Percentiles rank a stretch among this genome's conserved stretches.
Evolutionary conservation across 2,113 vertebrate genomes (phyloP).

Genomic region (Mesitornis unicolor): DNA sequence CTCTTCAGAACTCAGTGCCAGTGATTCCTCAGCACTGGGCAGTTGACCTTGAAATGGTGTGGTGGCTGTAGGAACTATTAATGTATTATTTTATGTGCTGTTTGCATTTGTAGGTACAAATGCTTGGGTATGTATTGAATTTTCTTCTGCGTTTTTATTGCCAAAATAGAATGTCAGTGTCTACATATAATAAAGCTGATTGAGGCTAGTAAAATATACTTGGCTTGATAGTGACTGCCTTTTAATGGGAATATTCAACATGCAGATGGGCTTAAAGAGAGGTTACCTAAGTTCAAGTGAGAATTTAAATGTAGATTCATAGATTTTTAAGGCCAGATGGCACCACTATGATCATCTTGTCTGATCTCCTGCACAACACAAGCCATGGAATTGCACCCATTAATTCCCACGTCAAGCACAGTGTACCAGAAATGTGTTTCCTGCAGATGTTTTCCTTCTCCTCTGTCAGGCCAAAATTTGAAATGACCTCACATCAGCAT

Average conservation of each 20-base stretch:
- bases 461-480: neutral
- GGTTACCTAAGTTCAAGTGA: slow-evolving; percentile 31
- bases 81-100: neutral
- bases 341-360: neutral
- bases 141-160: neutral
- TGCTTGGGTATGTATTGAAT: neutral
- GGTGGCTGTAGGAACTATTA: neutral
- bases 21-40: rapidly evolving
- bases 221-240: neutral
- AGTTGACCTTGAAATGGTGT: neutral
- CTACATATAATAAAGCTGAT: neutral
- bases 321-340: slow-evolving; percentile 35
- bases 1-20: neutral
- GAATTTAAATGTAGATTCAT: neutral
- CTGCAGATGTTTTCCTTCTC: neutral
- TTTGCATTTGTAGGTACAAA: neutral
- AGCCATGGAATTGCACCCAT: neutral
- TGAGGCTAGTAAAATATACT: neutral
- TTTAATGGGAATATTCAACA: neutral
- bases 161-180: neutral
- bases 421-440: neutral
- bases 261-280: slow-evolving; percentile 10
- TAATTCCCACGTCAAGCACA: neutral
- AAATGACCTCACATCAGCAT: neutral
- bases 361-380: neutral